Percentiles rank a stretch among this genome's conserved stretches.
phyloP scores from a whole-genome alignment of 2,113 vertebrate genomes.

The Podarcis muralis region DNA sequence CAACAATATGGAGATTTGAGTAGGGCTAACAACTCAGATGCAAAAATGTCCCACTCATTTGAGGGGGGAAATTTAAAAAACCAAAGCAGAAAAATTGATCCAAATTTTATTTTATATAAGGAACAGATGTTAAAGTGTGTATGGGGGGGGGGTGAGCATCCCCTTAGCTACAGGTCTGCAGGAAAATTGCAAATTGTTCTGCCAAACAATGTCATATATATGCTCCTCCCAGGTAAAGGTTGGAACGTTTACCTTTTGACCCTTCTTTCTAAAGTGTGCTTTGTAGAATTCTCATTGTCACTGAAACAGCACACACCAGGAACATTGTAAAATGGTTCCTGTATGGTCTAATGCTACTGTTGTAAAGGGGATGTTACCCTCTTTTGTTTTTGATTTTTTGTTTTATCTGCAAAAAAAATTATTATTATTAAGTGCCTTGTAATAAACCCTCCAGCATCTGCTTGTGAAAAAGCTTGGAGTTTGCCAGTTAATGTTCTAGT shows the following conservation, averaged over 20 bases:
- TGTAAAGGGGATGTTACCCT: too few relatives aligned
- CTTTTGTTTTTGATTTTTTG: too few relatives aligned
- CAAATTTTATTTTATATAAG: not conserved
- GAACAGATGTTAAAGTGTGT: not conserved
- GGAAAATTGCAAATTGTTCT: not conserved
- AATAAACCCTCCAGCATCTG: not conserved
- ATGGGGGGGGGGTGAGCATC: too few relatives aligned
- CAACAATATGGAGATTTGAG: not conserved
- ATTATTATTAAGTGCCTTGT: too few relatives aligned
- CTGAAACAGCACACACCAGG: too few relatives aligned
- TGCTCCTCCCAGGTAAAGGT: too few relatives aligned
- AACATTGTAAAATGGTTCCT: too few relatives aligned
- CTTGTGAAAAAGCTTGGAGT: conserved; percentile 28
- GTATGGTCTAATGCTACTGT: too few relatives aligned
- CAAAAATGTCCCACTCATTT: not conserved
- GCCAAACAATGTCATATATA: too few relatives aligned
- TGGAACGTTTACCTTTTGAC: too few relatives aligned
- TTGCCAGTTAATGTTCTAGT: conserved; percentile 37
- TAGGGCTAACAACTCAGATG: not conserved
- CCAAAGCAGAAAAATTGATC: not conserved
- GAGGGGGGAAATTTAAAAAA: not conserved
- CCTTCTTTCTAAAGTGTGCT: too few relatives aligned
- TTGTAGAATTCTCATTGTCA: too few relatives aligned
- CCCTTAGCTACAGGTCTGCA: not conserved
- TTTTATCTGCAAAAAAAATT: not conserved